These are phyloP conservation scores for Byasa hedistus DNA, from an alignment of 2,888 invertebrate genomes.

Conservation along the genomic window DNA sequence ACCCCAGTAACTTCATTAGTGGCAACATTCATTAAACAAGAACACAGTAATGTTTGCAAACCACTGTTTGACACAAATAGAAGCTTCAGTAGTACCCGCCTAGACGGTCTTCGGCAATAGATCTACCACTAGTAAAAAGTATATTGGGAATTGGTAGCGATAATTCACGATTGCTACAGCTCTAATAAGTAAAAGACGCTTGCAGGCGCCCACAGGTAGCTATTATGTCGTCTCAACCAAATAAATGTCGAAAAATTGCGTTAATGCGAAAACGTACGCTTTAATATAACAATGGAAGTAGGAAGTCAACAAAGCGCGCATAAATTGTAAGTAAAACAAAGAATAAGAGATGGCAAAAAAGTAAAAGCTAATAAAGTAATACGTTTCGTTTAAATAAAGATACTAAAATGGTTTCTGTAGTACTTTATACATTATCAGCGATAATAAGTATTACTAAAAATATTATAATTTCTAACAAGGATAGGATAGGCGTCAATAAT, in stretches of 20 bases:
- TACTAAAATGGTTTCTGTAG: no score
- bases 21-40: no score
- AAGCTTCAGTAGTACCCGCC: no score
- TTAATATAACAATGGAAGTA: conserved; percentile 71
- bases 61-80: no score
- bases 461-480: no score
- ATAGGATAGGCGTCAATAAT: no score
- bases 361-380: background rate
- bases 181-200: conserved; percentile 68
- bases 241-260: conserved; percentile 78
- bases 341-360: background rate
- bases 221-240: conserved; percentile 64
- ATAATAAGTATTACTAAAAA: no score
- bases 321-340: conserved; percentile 30
- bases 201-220: conserved; percentile 56
- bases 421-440: no score
- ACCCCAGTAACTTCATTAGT: no score
- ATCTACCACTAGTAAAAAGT: background rate
- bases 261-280: conserved; percentile 76
- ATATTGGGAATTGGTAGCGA: conserved; percentile 55
- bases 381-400: background rate
- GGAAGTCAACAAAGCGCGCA: conserved; percentile 57
- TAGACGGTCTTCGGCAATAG: no score
- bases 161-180: conserved; percentile 60
- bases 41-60: no score